Conservation (phyloP, 2,888 invertebrate species). For the Chironomus riparius region DNA sequence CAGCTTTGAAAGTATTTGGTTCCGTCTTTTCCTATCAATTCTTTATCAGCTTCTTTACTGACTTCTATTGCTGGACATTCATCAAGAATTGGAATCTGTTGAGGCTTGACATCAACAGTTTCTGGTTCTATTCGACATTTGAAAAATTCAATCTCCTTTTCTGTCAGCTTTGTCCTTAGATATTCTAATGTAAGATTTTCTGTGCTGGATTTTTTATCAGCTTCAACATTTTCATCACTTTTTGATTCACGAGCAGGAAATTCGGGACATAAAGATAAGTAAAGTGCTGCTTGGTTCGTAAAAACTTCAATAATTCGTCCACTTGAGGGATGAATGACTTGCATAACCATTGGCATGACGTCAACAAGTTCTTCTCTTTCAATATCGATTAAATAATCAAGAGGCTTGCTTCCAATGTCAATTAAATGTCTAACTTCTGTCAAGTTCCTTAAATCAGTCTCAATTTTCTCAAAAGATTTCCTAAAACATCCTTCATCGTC, state of each 20-base stretch:
- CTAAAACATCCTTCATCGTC: neutral
- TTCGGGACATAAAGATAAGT: neutral
- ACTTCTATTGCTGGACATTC: neutral
- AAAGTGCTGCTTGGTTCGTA: neutral
- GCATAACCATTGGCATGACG: neutral
- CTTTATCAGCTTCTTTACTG: neutral
- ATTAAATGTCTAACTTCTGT: neutral
- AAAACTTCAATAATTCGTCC: slow-evolving; percentile 16
- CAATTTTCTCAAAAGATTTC: neutral
- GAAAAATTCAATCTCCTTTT: slow-evolving; percentile 18
- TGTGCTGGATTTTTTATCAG: neutral
- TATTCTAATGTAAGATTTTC: slow-evolving; percentile 17
- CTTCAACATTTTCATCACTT: neutral
- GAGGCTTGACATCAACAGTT: neutral
- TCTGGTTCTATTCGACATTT: neutral
- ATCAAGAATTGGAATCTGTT: neutral
- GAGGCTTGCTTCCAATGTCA: neutral
- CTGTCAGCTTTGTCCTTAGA: slow-evolving; percentile 10
- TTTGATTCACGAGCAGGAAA: neutral
- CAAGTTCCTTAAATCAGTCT: neutral
- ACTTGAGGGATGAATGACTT: neutral
- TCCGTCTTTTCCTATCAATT: neutral
- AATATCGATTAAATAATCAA: neutral
- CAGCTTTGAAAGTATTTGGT: neutral
- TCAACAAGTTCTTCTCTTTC: neutral